Percentiles rank a stretch among this genome's conserved stretches.
Evolutionary conservation across 1,140 invertebrate species (phyloP).

Genomic region (Heterodera carotae): DNA sequence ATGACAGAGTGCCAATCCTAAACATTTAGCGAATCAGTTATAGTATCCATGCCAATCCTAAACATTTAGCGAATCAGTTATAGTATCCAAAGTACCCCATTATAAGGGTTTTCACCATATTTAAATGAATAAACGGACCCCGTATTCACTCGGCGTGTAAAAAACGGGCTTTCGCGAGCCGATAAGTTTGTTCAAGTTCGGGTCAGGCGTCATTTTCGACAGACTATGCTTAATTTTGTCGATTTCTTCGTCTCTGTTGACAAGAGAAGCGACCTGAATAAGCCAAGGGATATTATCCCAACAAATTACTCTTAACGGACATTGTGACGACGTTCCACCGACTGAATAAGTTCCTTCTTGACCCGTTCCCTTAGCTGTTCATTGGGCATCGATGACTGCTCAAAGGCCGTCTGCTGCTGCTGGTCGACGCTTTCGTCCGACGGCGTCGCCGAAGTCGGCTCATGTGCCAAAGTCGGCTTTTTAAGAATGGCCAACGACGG

Average conservation of each 20-base stretch:
- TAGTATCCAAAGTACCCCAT: no score
- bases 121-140: not conserved
- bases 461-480: not conserved
- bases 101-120: no score
- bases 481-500: slow-evolving; percentile 6
- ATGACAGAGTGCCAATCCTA: slow-evolving; percentile 30
- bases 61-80: no score
- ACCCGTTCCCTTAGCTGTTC: not conserved
- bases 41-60: no score
- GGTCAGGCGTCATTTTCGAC: slow-evolving; percentile 1
- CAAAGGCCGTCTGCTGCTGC: not conserved
- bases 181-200: slow-evolving; percentile 20
- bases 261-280: not conserved
- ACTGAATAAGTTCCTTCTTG: not conserved
- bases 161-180: slow-evolving; percentile 15
- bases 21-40: no score
- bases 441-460: not conserved
- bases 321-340: not conserved
- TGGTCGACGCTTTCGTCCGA: not conserved
- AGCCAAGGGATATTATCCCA: no score
- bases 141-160: slow-evolving; percentile 26
- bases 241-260: slow-evolving; percentile 9
- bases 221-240: slow-evolving; percentile 5
- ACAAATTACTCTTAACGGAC: no score
- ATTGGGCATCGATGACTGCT: not conserved